Evolutionary conservation across 2,797 vertebrate genomes (phyloP).

Genomic region (Malurus leucopterus): DNA sequence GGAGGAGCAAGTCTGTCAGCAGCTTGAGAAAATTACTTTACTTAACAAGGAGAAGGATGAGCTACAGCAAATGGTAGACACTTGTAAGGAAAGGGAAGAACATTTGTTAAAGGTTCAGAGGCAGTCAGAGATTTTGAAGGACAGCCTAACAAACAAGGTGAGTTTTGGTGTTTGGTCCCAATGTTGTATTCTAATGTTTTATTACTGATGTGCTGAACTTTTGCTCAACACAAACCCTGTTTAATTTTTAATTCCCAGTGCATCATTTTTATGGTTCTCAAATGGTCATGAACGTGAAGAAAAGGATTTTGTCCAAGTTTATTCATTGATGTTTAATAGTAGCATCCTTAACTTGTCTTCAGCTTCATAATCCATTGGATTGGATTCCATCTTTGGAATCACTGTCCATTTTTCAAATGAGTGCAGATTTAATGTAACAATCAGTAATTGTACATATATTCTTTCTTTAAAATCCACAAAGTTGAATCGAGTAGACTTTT

Average conservation of each 20-base stretch:
- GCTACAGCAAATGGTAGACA: conserved; percentile 67
- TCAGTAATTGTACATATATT: too few relatives aligned
- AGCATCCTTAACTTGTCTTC: too few relatives aligned
- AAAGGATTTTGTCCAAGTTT: too few relatives aligned
- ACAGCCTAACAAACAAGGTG: not conserved
- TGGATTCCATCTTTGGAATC: too few relatives aligned
- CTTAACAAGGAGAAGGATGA: conserved; percentile 75
- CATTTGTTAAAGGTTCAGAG: not conserved
- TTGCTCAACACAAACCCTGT: not conserved
- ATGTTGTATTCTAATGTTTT: not conserved
- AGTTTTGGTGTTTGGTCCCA: not conserved
- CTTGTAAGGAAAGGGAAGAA: conserved; percentile 26
- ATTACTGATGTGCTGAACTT: not conserved
- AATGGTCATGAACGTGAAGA: fast-evolving
- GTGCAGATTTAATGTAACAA: too few relatives aligned
- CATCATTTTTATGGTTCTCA: fast-evolving
- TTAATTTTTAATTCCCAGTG: fast-evolving
- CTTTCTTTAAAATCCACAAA: too few relatives aligned
- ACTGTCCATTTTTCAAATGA: too few relatives aligned
- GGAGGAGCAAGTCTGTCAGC: conserved; percentile 1
- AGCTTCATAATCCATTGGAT: too few relatives aligned
- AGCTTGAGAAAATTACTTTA: conserved; percentile 33
- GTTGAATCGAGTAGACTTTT: not conserved
- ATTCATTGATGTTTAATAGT: too few relatives aligned
- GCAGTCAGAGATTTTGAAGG: not conserved